Conservation (phyloP, 1,140 invertebrate genomes). For the Drosophila arizonae region DNA sequence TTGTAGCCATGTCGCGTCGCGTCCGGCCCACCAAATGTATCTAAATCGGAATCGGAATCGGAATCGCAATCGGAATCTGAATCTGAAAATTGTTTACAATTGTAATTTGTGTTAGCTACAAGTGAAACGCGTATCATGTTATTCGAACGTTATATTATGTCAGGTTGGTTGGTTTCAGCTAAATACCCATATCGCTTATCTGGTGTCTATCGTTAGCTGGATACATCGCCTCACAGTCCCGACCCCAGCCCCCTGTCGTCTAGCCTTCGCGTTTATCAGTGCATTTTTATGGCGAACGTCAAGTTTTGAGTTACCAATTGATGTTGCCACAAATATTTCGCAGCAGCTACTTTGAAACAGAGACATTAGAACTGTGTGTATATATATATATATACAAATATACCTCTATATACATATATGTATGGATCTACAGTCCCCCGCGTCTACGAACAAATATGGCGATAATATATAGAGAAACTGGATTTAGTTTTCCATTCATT, state of each 20-base stretch:
- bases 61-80: too few species aligned
- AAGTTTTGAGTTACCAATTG: constrained; percentile 34
- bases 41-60: background rate
- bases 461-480: constrained; percentile 5
- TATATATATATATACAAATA: background rate
- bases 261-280: constrained; percentile 14
- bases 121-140: constrained; percentile 64
- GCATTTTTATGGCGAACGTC: constrained; percentile 24
- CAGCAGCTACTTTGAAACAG: constrained; percentile 22
- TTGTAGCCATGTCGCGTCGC: constrained; percentile 52
- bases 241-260: too few species aligned
- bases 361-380: constrained; percentile 2
- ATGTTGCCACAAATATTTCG: constrained; percentile 31
- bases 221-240: background rate
- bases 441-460: background rate
- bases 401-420: background rate
- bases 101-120: constrained; percentile 61
- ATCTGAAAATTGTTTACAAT: constrained; percentile 22
- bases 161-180: constrained; percentile 77
- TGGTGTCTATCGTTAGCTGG: constrained; percentile 12
- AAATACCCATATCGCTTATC: constrained; percentile 6
- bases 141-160: constrained; percentile 77
- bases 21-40: constrained; percentile 42
- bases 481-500: constrained; percentile 23
- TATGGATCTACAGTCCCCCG: background rate